Conservation (phyloP, 2,797 vertebrate species). For the Iguana delicatissima region DNA sequence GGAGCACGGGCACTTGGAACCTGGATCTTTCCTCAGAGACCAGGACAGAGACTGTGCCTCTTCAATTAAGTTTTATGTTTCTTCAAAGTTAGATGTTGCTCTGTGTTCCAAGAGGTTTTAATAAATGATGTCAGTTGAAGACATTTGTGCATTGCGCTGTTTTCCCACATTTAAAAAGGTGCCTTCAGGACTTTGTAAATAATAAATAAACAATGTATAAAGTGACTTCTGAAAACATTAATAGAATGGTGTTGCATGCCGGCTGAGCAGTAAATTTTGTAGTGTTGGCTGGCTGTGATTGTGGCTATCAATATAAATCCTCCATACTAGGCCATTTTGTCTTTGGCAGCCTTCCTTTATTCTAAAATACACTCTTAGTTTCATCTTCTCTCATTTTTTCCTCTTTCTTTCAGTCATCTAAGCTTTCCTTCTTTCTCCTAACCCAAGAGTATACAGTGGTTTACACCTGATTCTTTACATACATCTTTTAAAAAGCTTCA, state of each 20-base stretch:
- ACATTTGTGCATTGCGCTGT: neutral
- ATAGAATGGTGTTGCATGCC: conserved; percentile 29
- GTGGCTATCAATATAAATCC: conserved; percentile 47
- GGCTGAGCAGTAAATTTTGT: conserved; percentile 36
- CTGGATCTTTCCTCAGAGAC: neutral
- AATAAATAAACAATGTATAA: conserved; percentile 1
- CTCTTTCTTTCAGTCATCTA: neutral
- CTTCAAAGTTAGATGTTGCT: no score
- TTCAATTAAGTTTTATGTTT: no score
- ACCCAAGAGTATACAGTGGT: conserved; percentile 27
- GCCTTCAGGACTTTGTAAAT: neutral
- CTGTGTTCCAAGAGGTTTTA: no score
- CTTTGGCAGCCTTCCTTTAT: conserved; percentile 47
- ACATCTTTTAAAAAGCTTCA: conserved; percentile 49
- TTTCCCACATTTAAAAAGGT: no score
- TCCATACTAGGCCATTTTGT: conserved; percentile 31
- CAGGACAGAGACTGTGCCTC: neutral
- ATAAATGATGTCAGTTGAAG: neutral
- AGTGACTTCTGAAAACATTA: conserved; percentile 47
- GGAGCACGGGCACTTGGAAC: neutral
- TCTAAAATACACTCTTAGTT: neutral
- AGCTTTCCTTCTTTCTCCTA: neutral
- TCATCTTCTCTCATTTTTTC: neutral
- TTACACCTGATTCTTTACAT: conserved; percentile 19
- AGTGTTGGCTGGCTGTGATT: conserved; percentile 34